A percentile compares a stretch with the other conserved stretches of the same genome.
Evolutionary conservation across 2,113 vertebrate genomes (phyloP).

Genomic region (Labeo catla): DNA sequence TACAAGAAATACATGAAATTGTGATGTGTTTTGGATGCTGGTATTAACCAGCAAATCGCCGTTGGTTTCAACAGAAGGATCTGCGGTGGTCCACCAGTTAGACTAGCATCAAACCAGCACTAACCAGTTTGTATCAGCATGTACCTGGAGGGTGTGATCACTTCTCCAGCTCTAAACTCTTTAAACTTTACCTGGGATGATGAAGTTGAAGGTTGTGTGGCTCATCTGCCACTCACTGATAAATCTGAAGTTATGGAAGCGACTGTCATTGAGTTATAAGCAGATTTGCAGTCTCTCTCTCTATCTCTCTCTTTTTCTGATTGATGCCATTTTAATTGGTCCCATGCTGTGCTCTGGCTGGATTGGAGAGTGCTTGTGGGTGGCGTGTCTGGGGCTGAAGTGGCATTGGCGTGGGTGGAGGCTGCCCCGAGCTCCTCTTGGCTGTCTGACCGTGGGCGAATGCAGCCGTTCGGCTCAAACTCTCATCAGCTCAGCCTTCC

Average conservation of each 20-base stretch:
- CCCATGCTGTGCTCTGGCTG: slow-evolving; percentile 34
- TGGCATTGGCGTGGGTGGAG: slow-evolving; percentile 47
- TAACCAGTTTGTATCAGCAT: background rate
- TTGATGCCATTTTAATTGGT: slow-evolving; percentile 47
- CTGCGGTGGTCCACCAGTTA: background rate
- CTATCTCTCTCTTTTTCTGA: slow-evolving; percentile 30
- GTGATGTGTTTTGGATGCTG: background rate
- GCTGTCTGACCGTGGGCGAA: slow-evolving; percentile 56
- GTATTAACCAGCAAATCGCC: background rate
- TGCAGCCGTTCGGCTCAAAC: slow-evolving; percentile 34
- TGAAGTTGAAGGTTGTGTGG: background rate
- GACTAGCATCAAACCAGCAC: background rate
- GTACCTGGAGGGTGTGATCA: background rate
- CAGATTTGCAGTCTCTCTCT: slow-evolving; percentile 31
- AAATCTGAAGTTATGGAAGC: background rate
- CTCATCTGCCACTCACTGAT: slow-evolving; percentile 9
- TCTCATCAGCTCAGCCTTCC: slow-evolving; percentile 55
- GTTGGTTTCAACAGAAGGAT: background rate
- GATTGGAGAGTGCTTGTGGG: slow-evolving; percentile 49
- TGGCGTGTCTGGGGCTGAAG: slow-evolving; percentile 55
- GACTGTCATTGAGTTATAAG: slow-evolving; percentile 31
- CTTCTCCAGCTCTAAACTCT: background rate
- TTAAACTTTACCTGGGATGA: background rate
- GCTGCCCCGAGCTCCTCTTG: slow-evolving; percentile 47
- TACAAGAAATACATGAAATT: background rate